Evolutionary conservation across 1,140 invertebrate genomes (phyloP).

Genomic region (Proctacanthus coquilletti): DNA sequence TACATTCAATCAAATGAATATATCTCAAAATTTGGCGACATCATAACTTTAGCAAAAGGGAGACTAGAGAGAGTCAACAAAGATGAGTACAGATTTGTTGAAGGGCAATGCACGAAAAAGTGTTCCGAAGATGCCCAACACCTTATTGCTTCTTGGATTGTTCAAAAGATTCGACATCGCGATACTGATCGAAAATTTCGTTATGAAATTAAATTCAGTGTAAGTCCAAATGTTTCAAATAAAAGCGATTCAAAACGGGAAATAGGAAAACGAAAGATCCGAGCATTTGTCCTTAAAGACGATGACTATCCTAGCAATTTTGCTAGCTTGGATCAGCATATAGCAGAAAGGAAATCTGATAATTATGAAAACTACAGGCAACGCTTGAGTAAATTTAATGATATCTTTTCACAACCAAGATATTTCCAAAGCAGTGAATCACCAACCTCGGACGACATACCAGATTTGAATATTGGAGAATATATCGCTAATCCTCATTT

Average conservation of each 20-base stretch:
- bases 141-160: conserved; percentile 42
- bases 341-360: not conserved
- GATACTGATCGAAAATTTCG: conserved; percentile 35
- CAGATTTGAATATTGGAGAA: conserved; percentile 24
- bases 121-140: conserved; percentile 28
- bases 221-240: conserved; percentile 29
- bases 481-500: conserved; percentile 9
- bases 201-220: conserved; percentile 46
- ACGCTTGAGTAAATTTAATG: not conserved
- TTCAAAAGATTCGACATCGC: conserved; percentile 43
- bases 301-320: conserved; percentile 25
- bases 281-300: conserved; percentile 24
- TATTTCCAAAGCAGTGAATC: not conserved
- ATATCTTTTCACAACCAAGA: not conserved
- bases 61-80: conserved; percentile 37
- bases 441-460: not conserved
- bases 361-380: not conserved
- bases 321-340: not conserved
- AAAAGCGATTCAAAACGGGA: not conserved
- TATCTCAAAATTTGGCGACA: conserved; percentile 37
- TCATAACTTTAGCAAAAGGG: conserved; percentile 41
- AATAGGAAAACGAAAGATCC: conserved; percentile 4
- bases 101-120: conserved; percentile 13
- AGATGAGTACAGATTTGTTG: conserved; percentile 36
- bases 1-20: conserved; percentile 31